phyloP scores from a whole-genome alignment of 2,888 invertebrate genomes.

The Tigriopus californicus region DNA sequence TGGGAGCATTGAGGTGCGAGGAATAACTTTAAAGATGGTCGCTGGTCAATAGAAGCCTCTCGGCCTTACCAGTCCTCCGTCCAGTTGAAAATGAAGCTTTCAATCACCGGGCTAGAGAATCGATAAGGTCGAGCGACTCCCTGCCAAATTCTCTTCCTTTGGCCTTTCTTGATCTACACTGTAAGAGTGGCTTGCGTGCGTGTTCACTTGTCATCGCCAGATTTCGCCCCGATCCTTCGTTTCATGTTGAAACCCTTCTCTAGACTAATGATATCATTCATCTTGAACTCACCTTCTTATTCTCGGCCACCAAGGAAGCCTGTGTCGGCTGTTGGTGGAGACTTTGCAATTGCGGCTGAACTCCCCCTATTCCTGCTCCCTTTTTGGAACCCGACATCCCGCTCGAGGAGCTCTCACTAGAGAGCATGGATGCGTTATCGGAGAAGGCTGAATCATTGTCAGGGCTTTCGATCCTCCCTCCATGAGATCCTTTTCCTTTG shows the following conservation, averaged over 20 bases:
- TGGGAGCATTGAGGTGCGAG: too few species aligned
- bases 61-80: constrained; percentile 16
- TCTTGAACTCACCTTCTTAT: too few species aligned
- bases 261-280: too few species aligned
- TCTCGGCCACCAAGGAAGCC: too few species aligned
- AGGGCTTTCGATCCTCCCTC: constrained; percentile 50
- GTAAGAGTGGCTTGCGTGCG: too few species aligned
- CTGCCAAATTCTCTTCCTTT: not conserved
- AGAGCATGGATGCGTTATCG: constrained; percentile 79
- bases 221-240: too few species aligned
- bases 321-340: constrained; percentile 16
- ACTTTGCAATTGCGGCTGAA: constrained; percentile 13
- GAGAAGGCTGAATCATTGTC: constrained; percentile 97
- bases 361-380: not conserved
- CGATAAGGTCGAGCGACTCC: constrained; percentile 5
- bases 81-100: constrained; percentile 6
- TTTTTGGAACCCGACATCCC: too few species aligned
- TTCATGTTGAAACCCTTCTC: too few species aligned
- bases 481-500: not conserved
- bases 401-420: constrained; percentile 58
- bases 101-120: constrained; percentile 6
- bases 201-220: too few species aligned
- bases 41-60: not conserved
- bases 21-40: not conserved
- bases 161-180: not conserved